phyloP scores from a whole-genome alignment of 2,113 vertebrate genomes.

The Tapirus terrestris region DNA sequence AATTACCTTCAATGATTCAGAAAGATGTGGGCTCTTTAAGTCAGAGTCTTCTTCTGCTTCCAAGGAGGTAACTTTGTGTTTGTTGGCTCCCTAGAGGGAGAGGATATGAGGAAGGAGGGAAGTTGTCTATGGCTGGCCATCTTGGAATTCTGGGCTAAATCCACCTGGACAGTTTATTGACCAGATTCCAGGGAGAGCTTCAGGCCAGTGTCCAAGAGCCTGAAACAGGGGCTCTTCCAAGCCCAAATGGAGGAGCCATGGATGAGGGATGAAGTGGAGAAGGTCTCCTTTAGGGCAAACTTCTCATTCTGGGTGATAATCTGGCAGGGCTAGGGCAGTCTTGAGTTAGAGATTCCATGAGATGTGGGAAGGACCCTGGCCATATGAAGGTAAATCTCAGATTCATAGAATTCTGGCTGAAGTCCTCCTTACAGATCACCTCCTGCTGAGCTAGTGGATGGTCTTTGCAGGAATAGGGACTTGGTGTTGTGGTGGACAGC shows the following conservation, averaged over 20 bases:
- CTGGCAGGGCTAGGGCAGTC: not conserved
- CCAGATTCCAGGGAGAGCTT: not conserved
- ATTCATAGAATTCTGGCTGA: not conserved
- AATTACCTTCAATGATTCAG: not conserved
- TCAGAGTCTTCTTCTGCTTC: not conserved
- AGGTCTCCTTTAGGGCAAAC: not conserved
- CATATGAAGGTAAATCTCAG: too few relatives aligned
- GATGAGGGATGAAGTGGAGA: not conserved
- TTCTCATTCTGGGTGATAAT: not conserved
- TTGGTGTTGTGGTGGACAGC: fast-evolving
- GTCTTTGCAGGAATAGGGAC: fast-evolving
- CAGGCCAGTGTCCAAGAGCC: too few relatives aligned
- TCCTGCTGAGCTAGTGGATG: not conserved
- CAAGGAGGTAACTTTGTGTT: not conserved
- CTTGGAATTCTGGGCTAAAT: not conserved
- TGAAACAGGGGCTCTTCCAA: not conserved
- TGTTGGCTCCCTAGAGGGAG: not conserved
- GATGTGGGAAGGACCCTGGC: not conserved
- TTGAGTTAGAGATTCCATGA: not conserved
- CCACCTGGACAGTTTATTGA: not conserved
- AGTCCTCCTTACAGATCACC: too few relatives aligned
- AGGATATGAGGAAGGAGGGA: not conserved
- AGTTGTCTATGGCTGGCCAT: too few relatives aligned
- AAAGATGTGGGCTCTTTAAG: not conserved
- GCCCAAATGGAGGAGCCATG: not conserved